Evolutionary conservation across 2,888 invertebrate genomes (phyloP).

Genomic region (Ferrisia virgata): DNA sequence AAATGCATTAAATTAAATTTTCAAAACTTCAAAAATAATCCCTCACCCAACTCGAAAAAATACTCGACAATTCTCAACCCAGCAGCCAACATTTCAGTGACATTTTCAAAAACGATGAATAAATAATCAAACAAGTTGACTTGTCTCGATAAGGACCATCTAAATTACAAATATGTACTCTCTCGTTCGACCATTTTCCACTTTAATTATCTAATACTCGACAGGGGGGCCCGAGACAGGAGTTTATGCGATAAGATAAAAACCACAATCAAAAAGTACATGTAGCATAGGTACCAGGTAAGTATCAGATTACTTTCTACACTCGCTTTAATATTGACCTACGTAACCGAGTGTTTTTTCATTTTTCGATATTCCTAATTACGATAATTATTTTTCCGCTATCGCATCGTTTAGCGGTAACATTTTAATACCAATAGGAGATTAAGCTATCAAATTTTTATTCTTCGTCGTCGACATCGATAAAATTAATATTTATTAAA

Average conservation of each 20-base stretch:
- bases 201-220: background rate
- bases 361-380: background rate
- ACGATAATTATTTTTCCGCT: background rate
- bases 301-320: background rate
- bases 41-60: too few relatives aligned
- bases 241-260: background rate
- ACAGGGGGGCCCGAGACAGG: constrained; percentile 7
- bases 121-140: background rate
- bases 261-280: background rate
- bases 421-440: background rate
- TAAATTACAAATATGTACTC: background rate
- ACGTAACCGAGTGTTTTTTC: background rate
- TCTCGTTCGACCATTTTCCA: background rate
- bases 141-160: background rate
- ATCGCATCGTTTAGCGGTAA: background rate
- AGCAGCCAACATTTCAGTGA: background rate
- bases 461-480: background rate
- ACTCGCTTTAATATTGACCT: background rate
- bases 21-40: too few relatives aligned
- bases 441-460: background rate
- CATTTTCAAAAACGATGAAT: background rate
- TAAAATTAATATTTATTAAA: background rate
- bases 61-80: background rate
- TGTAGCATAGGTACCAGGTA: background rate
- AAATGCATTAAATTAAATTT: too few relatives aligned